Evolutionary conservation across 2,888 invertebrate species (phyloP).

Genomic region (Hydraecia micacea): DNA sequence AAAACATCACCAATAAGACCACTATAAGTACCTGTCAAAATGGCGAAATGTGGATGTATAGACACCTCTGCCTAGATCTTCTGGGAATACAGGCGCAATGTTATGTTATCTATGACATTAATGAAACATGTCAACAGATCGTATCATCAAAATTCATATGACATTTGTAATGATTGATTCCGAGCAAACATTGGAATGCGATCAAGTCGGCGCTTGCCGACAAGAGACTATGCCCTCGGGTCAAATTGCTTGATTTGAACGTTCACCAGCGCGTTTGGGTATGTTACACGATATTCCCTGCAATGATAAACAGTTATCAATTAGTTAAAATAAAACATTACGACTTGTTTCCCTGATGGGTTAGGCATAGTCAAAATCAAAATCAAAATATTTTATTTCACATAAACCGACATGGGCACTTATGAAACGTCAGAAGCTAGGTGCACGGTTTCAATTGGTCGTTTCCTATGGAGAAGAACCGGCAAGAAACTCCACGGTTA

Average conservation of each 20-base stretch:
- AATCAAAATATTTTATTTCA: no score
- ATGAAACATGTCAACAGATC: conserved; percentile 8
- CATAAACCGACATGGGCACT: no score
- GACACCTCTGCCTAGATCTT: neutral
- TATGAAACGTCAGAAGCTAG: no score
- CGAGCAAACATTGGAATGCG: conserved; percentile 15
- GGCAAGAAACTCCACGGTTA: no score
- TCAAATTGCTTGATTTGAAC: conserved; percentile 19
- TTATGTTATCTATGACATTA: neutral
- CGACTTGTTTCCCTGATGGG: neutral
- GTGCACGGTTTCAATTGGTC: no score
- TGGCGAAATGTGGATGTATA: neutral
- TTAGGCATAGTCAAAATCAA: no score
- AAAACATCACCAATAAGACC: no score
- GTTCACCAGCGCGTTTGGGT: neutral
- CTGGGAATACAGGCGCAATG: neutral
- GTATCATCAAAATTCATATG: neutral
- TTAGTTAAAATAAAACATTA: neutral
- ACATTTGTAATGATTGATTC: conserved; percentile 13
- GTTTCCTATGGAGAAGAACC: no score
- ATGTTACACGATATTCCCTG: neutral
- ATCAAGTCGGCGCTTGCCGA: conserved; percentile 2
- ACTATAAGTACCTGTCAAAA: no score
- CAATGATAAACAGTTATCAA: neutral
- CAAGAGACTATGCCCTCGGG: conserved; percentile 3